Percentiles rank a stretch among this genome's conserved stretches.
Conservation (phyloP, 2,113 vertebrate species). For the Porphyrio hochstetteri region DNA sequence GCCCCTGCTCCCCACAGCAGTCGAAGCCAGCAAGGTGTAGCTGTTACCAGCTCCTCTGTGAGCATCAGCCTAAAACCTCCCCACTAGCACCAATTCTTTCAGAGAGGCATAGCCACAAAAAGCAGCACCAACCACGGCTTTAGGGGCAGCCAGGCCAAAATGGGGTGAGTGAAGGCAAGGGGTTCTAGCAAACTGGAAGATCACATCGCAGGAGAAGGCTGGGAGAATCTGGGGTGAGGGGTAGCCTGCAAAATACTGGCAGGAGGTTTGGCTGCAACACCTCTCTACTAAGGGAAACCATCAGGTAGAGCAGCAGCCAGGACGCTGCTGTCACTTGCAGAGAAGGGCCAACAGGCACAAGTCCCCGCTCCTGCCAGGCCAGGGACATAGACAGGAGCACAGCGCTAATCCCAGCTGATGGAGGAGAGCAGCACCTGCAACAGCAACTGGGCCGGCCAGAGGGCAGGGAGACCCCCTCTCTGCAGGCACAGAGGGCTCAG, state of each 20-base stretch:
- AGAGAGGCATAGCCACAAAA: not conserved
- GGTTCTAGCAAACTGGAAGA: not conserved
- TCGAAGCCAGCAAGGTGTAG: not conserved
- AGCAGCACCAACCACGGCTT: not conserved
- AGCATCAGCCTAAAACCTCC: not conserved
- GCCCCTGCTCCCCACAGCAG: not conserved
- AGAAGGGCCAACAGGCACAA: not conserved
- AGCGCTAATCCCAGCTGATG: not conserved
- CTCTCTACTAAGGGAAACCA: not conserved
- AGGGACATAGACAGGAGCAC: not conserved
- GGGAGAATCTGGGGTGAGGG: not conserved
- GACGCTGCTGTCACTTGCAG: not conserved
- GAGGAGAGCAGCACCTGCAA: not conserved
- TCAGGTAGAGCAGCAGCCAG: not conserved
- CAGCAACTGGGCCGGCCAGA: rapidly evolving
- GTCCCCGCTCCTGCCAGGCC: not conserved
- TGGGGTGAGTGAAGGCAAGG: not conserved
- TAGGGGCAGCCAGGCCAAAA: not conserved
- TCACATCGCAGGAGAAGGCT: not conserved
- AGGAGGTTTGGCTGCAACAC: not conserved
- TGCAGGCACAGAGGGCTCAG: not conserved
- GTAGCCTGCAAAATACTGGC: not conserved
- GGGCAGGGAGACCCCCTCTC: not conserved
- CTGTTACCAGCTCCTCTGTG: not conserved
- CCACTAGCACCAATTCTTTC: not conserved